These are phyloP conservation scores for Nanorana parkeri DNA, from an alignment of 2,113 vertebrate genomes.

Conservation along the genomic window DNA sequence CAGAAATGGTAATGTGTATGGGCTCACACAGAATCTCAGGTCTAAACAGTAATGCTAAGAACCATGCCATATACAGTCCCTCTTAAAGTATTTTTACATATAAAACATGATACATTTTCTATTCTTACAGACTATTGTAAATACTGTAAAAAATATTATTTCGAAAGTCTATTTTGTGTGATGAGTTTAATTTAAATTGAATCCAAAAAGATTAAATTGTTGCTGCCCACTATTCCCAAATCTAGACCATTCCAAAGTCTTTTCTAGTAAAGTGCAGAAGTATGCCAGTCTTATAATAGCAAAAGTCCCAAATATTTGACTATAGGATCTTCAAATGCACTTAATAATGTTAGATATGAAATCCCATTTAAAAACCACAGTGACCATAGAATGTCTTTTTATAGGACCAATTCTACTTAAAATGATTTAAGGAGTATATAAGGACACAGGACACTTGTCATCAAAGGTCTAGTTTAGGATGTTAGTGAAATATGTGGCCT, in stretches of 20 bases:
- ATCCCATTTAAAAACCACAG: conserved; percentile 44
- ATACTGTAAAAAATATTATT: no score
- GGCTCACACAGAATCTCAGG: no score
- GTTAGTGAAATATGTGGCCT: conserved; percentile 51
- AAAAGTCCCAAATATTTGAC: conserved; percentile 31
- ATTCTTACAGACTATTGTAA: no score
- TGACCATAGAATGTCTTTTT: conserved; percentile 50
- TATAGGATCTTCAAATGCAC: conserved; percentile 14
- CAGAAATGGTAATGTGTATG: no score
- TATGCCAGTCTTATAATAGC: conserved; percentile 2
- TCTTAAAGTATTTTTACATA: no score
- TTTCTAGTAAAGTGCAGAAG: conserved; percentile 7
- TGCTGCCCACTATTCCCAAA: no score
- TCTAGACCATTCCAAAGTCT: conserved; percentile 3
- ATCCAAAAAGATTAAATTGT: no score
- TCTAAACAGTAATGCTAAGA: no score
- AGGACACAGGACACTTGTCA: conserved; percentile 46
- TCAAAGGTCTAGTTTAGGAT: conserved; percentile 49
- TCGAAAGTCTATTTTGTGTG: no score
- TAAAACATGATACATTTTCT: no score
- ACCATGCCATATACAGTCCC: no score
- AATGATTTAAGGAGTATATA: conserved; percentile 48
- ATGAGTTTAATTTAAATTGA: no score
- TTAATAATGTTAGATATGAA: conserved; percentile 37
- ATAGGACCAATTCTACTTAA: conserved; percentile 38